Evolutionary conservation across 2,888 invertebrate genomes (phyloP).

Genomic region (Catonia carolina): DNA sequence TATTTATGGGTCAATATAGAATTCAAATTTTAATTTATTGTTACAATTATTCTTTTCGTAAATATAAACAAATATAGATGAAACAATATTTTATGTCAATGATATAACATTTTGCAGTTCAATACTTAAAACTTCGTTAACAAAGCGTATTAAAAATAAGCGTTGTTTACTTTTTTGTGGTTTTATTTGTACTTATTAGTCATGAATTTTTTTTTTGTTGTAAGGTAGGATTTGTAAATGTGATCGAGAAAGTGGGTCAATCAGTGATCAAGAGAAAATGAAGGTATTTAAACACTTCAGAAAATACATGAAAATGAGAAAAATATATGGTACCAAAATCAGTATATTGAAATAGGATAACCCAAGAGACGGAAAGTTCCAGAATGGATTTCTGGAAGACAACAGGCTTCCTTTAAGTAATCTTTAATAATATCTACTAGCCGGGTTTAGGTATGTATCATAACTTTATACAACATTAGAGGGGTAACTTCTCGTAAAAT

Average conservation of each 20-base stretch:
- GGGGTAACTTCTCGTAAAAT: neutral
- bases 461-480: neutral
- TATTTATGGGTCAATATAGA: too few species aligned
- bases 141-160: too few species aligned
- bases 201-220: neutral
- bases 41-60: too few species aligned
- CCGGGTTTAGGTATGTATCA: neutral
- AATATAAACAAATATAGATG: too few species aligned
- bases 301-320: neutral
- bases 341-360: neutral
- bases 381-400: neutral
- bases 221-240: neutral
- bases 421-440: neutral
- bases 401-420: neutral
- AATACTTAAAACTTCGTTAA: too few species aligned
- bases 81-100: too few species aligned
- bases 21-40: too few species aligned
- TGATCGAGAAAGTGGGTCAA: neutral
- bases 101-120: too few species aligned
- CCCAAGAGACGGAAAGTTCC: neutral
- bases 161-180: too few species aligned
- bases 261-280: neutral
- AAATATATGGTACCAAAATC: neutral
- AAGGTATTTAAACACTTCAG: neutral
- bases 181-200: too few species aligned